phyloP scores from a whole-genome alignment of 1,140 invertebrate genomes.

The Bombus sibiricus region DNA sequence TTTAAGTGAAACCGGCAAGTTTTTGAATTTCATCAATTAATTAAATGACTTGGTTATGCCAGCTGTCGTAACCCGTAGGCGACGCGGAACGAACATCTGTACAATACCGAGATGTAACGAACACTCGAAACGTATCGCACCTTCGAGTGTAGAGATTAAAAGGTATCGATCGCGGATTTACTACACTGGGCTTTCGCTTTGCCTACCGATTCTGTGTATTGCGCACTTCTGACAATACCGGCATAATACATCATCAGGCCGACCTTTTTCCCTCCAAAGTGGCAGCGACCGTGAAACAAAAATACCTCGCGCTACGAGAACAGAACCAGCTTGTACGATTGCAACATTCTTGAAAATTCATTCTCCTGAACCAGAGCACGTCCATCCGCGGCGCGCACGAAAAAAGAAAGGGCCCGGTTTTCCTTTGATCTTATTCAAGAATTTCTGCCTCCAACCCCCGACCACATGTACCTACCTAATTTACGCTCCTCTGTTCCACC shows the following conservation, averaged over 20 bases:
- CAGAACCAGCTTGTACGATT: background rate
- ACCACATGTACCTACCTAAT: conserved; percentile 32
- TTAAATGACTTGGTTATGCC: background rate
- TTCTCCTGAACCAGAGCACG: conserved; percentile 2
- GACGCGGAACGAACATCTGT: background rate
- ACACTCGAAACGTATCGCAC: background rate
- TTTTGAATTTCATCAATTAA: background rate
- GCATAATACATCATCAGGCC: conserved; percentile 6
- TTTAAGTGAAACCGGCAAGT: background rate
- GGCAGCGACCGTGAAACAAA: background rate
- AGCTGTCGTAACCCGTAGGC: background rate
- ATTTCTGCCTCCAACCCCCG: background rate
- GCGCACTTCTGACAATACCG: background rate
- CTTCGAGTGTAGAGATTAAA: conserved; percentile 23
- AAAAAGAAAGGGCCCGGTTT: background rate
- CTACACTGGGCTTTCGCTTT: background rate
- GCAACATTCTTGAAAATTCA: conserved; percentile 15
- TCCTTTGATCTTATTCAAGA: conserved; percentile 29
- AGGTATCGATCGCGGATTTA: conserved; percentile 46
- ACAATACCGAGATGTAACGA: background rate
- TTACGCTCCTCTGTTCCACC: background rate
- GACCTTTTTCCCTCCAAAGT: background rate
- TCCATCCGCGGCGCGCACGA: background rate
- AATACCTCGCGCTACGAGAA: background rate
- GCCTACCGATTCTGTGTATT: background rate